Percentiles rank a stretch among this genome's conserved stretches.
phyloP scores from a whole-genome alignment of 2,113 vertebrate species.

The Pitta sordida region DNA sequence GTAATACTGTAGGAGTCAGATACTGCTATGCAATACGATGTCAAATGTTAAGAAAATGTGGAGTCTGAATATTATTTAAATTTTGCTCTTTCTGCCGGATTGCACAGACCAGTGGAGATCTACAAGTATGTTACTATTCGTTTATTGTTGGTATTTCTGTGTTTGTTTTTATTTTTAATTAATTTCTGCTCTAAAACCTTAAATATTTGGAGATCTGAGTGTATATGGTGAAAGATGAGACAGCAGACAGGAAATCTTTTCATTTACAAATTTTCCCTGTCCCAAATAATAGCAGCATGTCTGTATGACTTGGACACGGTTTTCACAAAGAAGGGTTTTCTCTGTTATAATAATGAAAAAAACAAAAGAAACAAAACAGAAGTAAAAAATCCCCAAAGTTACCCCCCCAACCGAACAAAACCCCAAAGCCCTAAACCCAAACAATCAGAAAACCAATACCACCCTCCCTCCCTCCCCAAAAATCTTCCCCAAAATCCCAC shows the following conservation, averaged over 20 bases:
- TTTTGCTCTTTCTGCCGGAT: not conserved
- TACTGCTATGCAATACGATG: not conserved
- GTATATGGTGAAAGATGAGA: not conserved
- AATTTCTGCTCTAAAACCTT: not conserved
- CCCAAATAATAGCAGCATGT: not conserved
- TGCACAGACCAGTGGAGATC: not conserved
- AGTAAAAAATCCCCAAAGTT: too few relatives aligned
- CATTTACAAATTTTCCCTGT: not conserved
- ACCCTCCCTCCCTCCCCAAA: too few relatives aligned
- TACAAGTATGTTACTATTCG: not conserved
- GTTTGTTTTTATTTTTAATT: not conserved
- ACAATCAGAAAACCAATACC: too few relatives aligned
- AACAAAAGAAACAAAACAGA: not conserved
- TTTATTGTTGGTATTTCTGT: not conserved
- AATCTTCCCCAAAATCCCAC: not conserved
- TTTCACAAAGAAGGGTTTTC: not conserved
- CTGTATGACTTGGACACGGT: not conserved
- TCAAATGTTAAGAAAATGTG: constrained; percentile 2
- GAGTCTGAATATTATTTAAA: not conserved
- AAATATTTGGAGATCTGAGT: not conserved
- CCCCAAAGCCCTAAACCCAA: too few relatives aligned
- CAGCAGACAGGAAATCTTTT: not conserved
- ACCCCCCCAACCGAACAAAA: not conserved
- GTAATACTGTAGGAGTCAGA: not conserved
- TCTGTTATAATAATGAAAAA: not conserved